Conservation (phyloP, 2,797 vertebrate genomes). For the Poecile montanus region DNA sequence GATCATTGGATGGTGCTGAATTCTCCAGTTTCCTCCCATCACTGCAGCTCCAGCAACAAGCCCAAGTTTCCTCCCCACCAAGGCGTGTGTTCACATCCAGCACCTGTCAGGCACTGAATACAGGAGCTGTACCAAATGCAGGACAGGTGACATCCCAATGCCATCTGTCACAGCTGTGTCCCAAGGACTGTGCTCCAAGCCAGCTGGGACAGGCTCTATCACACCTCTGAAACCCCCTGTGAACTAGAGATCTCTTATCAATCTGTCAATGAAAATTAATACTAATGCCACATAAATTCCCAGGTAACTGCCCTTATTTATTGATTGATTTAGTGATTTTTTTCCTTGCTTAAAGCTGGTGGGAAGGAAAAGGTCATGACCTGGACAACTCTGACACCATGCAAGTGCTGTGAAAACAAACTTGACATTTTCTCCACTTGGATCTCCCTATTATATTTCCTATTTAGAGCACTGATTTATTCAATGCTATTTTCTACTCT, state of each 20-base stretch:
- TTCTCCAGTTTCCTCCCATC: not conserved
- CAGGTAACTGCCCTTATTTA: not conserved
- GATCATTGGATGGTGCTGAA: not conserved
- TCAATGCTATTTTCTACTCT: not conserved
- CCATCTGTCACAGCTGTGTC: not conserved
- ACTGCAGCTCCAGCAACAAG: not conserved
- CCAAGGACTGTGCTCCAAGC: not conserved
- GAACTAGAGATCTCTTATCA: not conserved
- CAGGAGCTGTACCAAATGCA: fast-evolving
- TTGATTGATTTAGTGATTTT: not conserved
- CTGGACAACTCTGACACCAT: not conserved
- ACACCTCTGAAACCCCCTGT: not conserved
- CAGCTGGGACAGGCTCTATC: not conserved
- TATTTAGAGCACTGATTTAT: not conserved
- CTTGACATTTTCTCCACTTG: not conserved
- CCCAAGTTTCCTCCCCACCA: not conserved
- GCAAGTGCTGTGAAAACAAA: not conserved
- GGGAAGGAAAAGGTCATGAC: not conserved
- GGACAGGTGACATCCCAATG: not conserved
- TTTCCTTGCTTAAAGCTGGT: not conserved
- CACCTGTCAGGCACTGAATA: fast-evolving
- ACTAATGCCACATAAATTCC: not conserved
- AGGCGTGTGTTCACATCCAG: fast-evolving
- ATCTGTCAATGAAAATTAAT: not conserved
- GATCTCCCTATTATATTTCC: not conserved